phyloP scores from a whole-genome alignment of 2,113 vertebrate genomes.

The Poicephalus gulielmi region DNA sequence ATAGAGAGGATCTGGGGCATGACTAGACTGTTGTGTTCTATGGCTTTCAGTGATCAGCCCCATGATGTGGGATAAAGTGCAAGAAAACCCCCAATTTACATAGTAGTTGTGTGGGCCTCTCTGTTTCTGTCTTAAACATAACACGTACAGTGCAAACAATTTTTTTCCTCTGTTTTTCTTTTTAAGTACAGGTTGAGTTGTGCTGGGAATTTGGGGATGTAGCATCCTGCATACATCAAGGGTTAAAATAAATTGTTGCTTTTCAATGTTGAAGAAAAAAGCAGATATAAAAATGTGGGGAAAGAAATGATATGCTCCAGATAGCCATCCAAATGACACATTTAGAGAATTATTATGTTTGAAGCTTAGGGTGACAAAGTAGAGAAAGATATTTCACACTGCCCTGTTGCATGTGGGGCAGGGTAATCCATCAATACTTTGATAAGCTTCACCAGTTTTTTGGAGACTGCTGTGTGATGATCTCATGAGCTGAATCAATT shows the following conservation, averaged over 20 bases:
- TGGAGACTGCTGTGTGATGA: conserved; percentile 21
- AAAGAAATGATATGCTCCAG: not conserved
- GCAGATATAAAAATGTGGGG: conserved; percentile 23
- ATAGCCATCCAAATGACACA: not conserved
- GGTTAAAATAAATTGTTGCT: conserved; percentile 25
- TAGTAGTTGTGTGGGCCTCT: not conserved
- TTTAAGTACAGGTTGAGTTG: not conserved
- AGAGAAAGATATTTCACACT: conserved; percentile 66
- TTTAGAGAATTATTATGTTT: not conserved
- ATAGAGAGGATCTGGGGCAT: not conserved
- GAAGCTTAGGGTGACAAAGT: conserved; percentile 47
- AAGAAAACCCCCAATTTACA: not conserved
- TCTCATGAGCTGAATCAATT: conserved; percentile 61
- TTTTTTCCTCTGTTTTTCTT: not conserved
- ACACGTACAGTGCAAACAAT: not conserved
- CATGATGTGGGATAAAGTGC: not conserved
- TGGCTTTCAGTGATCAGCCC: not conserved
- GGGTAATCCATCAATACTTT: conserved; percentile 61
- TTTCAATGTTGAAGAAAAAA: conserved; percentile 52
- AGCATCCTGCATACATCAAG: not conserved
- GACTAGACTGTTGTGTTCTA: not conserved
- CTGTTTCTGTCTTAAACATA: not conserved
- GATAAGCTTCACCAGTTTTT: conserved; percentile 33
- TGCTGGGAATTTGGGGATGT: not conserved
- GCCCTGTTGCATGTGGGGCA: conserved; percentile 50